A percentile compares a stretch with the other conserved stretches of the same genome.
phyloP scores from a whole-genome alignment of 35 echinoderm and acorn worm species.

The Ophioderma brevispina region DNA sequence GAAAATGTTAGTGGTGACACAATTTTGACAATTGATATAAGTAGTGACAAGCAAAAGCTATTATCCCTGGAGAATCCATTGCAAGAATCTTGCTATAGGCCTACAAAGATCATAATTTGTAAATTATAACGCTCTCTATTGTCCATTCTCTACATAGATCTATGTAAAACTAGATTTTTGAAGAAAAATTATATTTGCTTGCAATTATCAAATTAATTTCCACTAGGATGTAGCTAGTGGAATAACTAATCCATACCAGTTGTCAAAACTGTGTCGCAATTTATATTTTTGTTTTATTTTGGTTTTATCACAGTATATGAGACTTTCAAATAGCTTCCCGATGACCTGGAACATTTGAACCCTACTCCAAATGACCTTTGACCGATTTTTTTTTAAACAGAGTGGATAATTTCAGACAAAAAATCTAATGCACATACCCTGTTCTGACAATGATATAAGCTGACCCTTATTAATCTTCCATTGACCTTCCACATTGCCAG shows the following conservation, averaged over 20 bases:
- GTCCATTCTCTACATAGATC: too few relatives aligned
- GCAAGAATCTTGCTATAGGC: too few relatives aligned
- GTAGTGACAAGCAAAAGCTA: too few relatives aligned
- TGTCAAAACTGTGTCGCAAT: background rate
- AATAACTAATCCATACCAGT: background rate
- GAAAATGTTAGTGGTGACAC: too few relatives aligned
- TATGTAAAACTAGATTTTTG: too few relatives aligned
- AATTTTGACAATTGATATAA: too few relatives aligned
- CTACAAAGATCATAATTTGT: too few relatives aligned
- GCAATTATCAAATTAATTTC: too few relatives aligned
- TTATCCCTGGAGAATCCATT: too few relatives aligned
- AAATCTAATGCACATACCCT: conserved; percentile 37
- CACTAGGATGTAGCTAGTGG: too few relatives aligned
- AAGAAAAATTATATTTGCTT: too few relatives aligned
- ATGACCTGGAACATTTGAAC: background rate
- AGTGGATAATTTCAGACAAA: background rate
- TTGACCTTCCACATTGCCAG: conserved; percentile 95
- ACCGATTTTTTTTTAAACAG: background rate
- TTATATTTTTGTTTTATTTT: background rate
- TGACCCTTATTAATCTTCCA: conserved; percentile 82
- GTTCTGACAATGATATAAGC: conserved; percentile 88
- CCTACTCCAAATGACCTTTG: background rate
- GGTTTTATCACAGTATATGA: background rate
- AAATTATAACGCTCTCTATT: too few relatives aligned
- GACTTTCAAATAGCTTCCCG: background rate